phyloP scores from a whole-genome alignment of 2,888 invertebrate species.

The Chironomus tentans region DNA sequence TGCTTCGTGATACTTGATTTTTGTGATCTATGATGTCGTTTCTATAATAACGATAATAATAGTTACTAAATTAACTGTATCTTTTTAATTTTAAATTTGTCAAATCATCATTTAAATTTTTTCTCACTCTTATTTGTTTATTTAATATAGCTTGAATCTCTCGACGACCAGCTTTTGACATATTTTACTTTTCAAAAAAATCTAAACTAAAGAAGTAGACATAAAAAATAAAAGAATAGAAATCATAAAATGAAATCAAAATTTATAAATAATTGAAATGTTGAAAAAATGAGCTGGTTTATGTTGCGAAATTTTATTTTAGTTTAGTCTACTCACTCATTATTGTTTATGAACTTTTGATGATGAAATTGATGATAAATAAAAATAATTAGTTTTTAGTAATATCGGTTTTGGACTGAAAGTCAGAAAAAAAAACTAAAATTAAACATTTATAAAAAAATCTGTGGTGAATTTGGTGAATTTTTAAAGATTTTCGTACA shows the following conservation, averaged over 20 bases:
- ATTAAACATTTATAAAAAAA: too few relatives aligned
- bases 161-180: neutral
- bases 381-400: too few relatives aligned
- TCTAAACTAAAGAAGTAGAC: neutral
- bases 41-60: neutral
- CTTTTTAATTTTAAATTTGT: too few relatives aligned
- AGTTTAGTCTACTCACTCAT: too few relatives aligned
- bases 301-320: neutral
- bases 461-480: neutral
- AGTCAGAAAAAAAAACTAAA: too few relatives aligned
- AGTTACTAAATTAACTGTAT: too few relatives aligned
- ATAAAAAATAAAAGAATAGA: neutral
- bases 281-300: neutral
- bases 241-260: neutral
- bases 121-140: neutral
- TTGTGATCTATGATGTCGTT: neutral
- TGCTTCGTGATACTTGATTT: conserved; percentile 1
- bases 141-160: neutral
- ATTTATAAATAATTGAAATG: neutral
- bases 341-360: too few relatives aligned
- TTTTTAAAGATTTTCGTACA: neutral
- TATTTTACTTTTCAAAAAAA: neutral
- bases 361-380: too few relatives aligned
- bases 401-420: too few relatives aligned
- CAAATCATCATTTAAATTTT: too few relatives aligned